Base-by-base conservation (phyloP, 2,888 invertebrate genomes). In the Trypoxylon attenuatum region DNA sequence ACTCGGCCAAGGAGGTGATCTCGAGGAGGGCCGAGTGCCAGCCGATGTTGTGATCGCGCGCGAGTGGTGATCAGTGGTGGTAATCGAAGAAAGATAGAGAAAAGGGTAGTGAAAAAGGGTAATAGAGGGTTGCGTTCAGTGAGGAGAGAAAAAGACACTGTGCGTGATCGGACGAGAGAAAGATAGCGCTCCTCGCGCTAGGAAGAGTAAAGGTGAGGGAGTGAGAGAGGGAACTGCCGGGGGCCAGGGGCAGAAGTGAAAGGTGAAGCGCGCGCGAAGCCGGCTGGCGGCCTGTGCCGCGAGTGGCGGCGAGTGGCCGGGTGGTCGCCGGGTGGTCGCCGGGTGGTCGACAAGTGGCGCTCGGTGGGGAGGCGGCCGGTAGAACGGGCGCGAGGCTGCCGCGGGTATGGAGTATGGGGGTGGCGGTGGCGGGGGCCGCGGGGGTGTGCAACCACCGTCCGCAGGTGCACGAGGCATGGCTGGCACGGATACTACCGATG, bases 11-110 rank as follows among this genome's bases (percentile, higher is more conserved):
- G 53, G 47, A 69, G 67, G 70, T 66, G 64, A 72, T 63, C 72
- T 68, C 67, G 77, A 76, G 68, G 71, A 73, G 78, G 67, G 64
- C 61, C 63, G 61, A 33, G n/a, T 13, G 64, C 80, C 78, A 82
- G 78, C 84, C 82, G 83, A 87, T 86, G 87, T 83, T 87, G 84
- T 86, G 86, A 86, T n/a, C n/a, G n/a, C n/a, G n/a, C n/a, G 83
- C 78, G 71, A 76, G 33, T 33, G 33, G 33, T 33, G n/a, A 33
- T 33, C 33, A n/a, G n/a, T n/a, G n/a, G 33, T 33, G 33, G 13
- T 33, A 33, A n/a, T n/a, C n/a, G n/a, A n/a, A n/a, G n/a, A n/a
- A n/a, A n/a, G n/a, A n/a, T n/a, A n/a, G n/a, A n/a, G n/a, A n/a
- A n/a, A n/a, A n/a, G n/a, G n/a, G n/a, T n/a, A n/a, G n/a, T n/a